phyloP scores from a whole-genome alignment of 1,140 invertebrate genomes.

The Eulimnadia texana region DNA sequence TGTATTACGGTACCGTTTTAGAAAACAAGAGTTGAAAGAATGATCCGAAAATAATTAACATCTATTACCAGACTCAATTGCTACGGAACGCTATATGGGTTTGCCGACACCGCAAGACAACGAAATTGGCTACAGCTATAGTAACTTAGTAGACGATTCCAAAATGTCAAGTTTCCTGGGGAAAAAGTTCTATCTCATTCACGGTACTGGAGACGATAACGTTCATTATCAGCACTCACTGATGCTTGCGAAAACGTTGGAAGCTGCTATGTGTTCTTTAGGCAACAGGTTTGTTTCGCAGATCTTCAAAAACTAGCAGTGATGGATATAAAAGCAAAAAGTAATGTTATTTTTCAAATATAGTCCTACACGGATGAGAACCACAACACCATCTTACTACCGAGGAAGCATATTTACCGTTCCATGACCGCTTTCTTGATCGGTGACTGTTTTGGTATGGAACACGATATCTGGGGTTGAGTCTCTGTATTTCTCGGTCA shows the following conservation, averaged over 20 bases:
- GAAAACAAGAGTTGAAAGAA: neutral
- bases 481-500: too few species aligned
- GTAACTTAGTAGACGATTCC: slow-evolving; percentile 44
- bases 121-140: slow-evolving; percentile 50
- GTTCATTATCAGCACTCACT: slow-evolving; percentile 91
- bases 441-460: slow-evolving; percentile 51
- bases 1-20: slow-evolving; percentile 62
- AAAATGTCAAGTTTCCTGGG: slow-evolving; percentile 50
- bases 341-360: slow-evolving; percentile 26
- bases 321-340: neutral
- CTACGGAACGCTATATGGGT: slow-evolving; percentile 84
- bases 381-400: slow-evolving; percentile 59
- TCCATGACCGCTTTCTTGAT: slow-evolving; percentile 71
- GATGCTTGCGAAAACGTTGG: slow-evolving; percentile 63
- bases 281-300: slow-evolving; percentile 51
- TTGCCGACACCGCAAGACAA: slow-evolving; percentile 58
- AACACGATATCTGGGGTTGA: slow-evolving; percentile 10
- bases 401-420: slow-evolving; percentile 73
- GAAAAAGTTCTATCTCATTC: slow-evolving; percentile 70
- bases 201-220: slow-evolving; percentile 82
- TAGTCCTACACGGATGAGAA: slow-evolving; percentile 88
- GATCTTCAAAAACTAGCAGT: neutral
- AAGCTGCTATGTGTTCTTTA: slow-evolving; percentile 65
- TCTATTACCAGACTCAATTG: neutral
- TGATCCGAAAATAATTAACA: neutral